Conservation (phyloP, 2,797 vertebrate genomes). For the Mus spretus region DNA sequence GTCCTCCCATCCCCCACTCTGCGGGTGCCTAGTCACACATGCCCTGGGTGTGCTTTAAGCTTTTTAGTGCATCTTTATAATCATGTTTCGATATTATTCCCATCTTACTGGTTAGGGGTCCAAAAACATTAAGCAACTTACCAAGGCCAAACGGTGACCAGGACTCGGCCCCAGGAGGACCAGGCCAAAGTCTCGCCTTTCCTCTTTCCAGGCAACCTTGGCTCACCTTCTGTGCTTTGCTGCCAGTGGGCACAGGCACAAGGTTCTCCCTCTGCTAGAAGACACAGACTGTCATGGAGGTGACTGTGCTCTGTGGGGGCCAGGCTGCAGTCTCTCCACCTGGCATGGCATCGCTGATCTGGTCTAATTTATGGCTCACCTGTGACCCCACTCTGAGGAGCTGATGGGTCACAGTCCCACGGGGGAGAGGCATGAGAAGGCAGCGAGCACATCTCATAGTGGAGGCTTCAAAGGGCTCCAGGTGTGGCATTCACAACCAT, state of each 20-base stretch:
- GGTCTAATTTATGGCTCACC: not conserved
- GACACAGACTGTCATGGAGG: not conserved
- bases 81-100: not conserved
- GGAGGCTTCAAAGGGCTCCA: not conserved
- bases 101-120: constrained; percentile 7
- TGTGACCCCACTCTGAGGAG: not conserved
- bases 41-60: not conserved
- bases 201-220: not conserved
- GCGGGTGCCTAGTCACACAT: rapidly evolving
- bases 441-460: rapidly evolving
- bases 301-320: rapidly evolving
- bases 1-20: not conserved
- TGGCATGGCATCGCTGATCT: not conserved
- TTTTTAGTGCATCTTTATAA: not conserved
- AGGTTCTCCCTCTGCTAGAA: not conserved
- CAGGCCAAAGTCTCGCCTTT: not conserved
- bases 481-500: no score
- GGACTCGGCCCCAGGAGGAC: not conserved
- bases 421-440: not conserved
- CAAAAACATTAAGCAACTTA: constrained; percentile 4
- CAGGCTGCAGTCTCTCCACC: not conserved
- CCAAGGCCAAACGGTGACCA: not conserved
- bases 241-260: rapidly evolving
- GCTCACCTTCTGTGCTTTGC: rapidly evolving
- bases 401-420: not conserved